Evolutionary conservation across 1,140 invertebrate species (phyloP), one percentile per base, ranked within the genome.

Genomic region (Paraescarpia echinospica): DNA sequence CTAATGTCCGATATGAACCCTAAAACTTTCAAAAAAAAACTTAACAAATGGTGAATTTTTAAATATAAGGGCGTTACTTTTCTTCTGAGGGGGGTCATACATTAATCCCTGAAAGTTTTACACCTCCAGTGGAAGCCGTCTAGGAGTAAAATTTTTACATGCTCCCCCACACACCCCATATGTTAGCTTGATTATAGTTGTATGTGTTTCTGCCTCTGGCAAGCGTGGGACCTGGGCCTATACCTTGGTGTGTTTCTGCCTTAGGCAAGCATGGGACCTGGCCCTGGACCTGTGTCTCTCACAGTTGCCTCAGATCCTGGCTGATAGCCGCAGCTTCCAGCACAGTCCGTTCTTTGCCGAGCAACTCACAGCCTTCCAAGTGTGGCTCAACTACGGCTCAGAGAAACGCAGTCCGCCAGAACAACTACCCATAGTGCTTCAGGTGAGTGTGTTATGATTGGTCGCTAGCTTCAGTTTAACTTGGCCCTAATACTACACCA

Each of bases 361-460:
- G 95, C 99, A 99, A 96, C 96, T 99, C 89, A 99, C 99, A 34
- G 99, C 99, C n/a, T 99, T 99, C 96, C 98, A 99, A 97, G 97
- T 97, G 33, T 99, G 99, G 99, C 96, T 99, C 1, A 97, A 97
- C 35, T 97, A 98, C 92, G 98, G 98, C 59, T 97, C 97, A 8
- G 97, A 98, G 94, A 96, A 97, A 92, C 96, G 98, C 88, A 97
- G 97, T 94, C 98, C 98, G 91, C 99, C 99, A 0, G 98, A 99
- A 95, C 99, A 99, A 96, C 96, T 99, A 93, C 99, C 99, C 1
- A 99, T 99, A 96, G 98, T 99, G 90, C 96, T 99, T 93, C 99
- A 99, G 97, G 97, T 97, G 94, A 93, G 90, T n/a, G 0, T 2
- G 48, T 51, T 51, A 51, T 22, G 59, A 77, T 77, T 77, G 27